Base-by-base conservation (phyloP, 2,888 invertebrate species). In the Thalpophila matura region DNA sequence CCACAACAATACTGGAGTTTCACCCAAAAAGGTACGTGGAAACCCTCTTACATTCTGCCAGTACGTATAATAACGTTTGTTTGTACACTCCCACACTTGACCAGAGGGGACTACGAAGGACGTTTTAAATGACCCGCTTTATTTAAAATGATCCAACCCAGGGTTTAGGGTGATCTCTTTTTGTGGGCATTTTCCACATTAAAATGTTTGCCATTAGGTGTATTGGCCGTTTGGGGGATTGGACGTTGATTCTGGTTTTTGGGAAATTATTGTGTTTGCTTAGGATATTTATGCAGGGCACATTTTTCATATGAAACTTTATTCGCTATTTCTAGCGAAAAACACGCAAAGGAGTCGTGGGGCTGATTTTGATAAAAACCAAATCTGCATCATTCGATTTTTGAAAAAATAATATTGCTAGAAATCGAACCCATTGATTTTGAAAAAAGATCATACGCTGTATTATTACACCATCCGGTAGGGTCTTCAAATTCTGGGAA, bases 131-230 rank as follows among this genome's bases (percentile, higher is more conserved):
- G 43, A 66, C 14, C 60, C 56, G 38, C 14, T 65, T 65, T 65
- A 55, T 66, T 58, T 65, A 57, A 74, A 62, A 64, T 71, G 60
- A 65, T 55, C 45, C 47, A 29, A 14, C 31, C 70, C 20, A 10
- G 31, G 18, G 27, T 37, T 60, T 33, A n/a, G 22, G 22, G 43
- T 40, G 55, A 53, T 60, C 56, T 61, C 31, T 54, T 38, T 57
- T 37, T 22, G 31, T 22, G 24, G 49, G 69, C 40, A 38, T 74
- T 43, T 37, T 46, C 33, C 26, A 29, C 20, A 42, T 60, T 51
- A 55, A 50, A 55, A 60, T 67, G 16, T 37, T 47, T 43, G 20
- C 12, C n/a, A 38, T 43, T 46, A 27, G 3, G 27, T 29, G 16
- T 58, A 65, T 45, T 40, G 26, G 29, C 7, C 5, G 9, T 51